Conservation (phyloP, 1,140 invertebrate genomes). For the Drosophila albomicans region DNA sequence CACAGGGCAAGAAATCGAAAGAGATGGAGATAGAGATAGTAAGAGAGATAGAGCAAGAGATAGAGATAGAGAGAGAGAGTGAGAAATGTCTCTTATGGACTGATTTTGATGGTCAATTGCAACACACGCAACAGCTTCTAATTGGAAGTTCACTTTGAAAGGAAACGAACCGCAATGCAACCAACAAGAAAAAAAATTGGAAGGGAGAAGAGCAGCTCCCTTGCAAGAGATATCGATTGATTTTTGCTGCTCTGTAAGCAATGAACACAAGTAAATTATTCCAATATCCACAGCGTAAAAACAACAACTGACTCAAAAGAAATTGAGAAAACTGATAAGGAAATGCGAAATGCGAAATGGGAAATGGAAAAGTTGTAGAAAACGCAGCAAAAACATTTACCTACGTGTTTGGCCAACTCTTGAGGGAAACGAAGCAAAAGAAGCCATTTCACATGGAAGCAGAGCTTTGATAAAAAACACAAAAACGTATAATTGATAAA, state of each 20-base stretch:
- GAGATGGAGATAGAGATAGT: neutral
- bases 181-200: constrained; percentile 3
- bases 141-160: constrained; percentile 65
- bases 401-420: neutral
- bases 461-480: neutral
- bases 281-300: constrained; percentile 10
- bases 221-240: constrained; percentile 32
- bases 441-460: neutral
- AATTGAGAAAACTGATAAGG: neutral
- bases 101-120: constrained; percentile 78
- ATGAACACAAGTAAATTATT: constrained; percentile 33
- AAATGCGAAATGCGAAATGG: neutral
- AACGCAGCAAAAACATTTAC: neutral
- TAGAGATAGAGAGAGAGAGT: neutral
- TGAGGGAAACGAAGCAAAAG: neutral
- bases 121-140: constrained; percentile 71
- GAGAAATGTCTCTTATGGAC: constrained; percentile 50
- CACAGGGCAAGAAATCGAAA: neutral
- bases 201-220: constrained; percentile 1
- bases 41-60: neutral
- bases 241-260: constrained; percentile 15
- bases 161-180: constrained; percentile 11
- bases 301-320: constrained; percentile 1
- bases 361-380: too few species aligned
- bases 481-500: neutral